Conservation (phyloP, 2,113 vertebrate species). For the Sorex fumeus region DNA sequence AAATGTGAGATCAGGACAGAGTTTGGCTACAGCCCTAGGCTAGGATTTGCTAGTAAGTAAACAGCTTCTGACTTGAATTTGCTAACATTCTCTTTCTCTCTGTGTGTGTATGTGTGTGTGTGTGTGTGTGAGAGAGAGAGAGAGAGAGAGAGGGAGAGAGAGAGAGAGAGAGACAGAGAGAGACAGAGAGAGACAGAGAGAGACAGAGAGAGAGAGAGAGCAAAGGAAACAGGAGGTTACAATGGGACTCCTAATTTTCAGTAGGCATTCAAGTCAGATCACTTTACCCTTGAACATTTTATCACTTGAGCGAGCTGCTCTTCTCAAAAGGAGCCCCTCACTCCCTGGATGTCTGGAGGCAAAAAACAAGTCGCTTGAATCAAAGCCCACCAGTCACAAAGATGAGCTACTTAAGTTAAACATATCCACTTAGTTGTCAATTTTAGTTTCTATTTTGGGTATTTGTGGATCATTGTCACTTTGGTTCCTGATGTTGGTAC, state of each 20-base stretch:
- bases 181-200: too few relatives aligned
- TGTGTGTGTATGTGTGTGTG: too few relatives aligned
- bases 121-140: too few relatives aligned
- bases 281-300: constrained; percentile 21
- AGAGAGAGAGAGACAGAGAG: too few relatives aligned
- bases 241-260: constrained; percentile 64
- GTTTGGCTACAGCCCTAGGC: constrained; percentile 68
- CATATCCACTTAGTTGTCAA: background rate
- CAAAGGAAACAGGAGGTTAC: constrained; percentile 20
- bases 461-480: background rate
- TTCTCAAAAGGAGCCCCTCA: constrained; percentile 56
- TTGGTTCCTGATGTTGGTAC: constrained; percentile 10
- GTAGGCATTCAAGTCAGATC: constrained; percentile 71
- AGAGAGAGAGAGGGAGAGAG: too few relatives aligned
- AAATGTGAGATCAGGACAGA: constrained; percentile 70
- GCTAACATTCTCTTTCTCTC: constrained; percentile 25
- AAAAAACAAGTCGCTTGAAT: constrained; percentile 29
- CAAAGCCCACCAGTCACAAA: constrained; percentile 65
- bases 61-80: constrained; percentile 79
- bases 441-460: background rate
- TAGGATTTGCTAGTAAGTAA: constrained; percentile 78
- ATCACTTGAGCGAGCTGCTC: background rate
- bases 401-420: constrained; percentile 4
- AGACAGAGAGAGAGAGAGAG: background rate
- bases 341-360: constrained; percentile 30